Base-by-base conservation (phyloP, 2,888 invertebrate genomes). In the Rugalucina vietnamica region DNA sequence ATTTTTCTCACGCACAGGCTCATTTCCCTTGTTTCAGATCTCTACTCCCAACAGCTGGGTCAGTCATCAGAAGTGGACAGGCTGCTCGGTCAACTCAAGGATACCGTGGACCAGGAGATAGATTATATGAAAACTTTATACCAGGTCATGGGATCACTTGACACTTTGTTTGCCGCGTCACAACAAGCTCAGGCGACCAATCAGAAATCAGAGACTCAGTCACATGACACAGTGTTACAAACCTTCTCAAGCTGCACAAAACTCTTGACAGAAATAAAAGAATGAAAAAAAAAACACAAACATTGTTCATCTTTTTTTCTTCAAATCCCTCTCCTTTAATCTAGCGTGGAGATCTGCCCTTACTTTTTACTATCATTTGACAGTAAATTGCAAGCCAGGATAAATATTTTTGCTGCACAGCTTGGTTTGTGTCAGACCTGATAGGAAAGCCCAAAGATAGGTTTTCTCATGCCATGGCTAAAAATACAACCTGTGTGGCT, bases 51-150 rank as follows among this genome's bases (percentile, higher is more conserved):
- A 18, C 89, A 89, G 96, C 96, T 87, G 95, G 96, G 88, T 21
- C 89, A 91, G 90, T 96, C 96, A 34, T 96, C 96, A 27, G 95
- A 96, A 81, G 95, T 97, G 57, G 95, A 96, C 69, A 95, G 96
- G 85, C 95, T 96, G 83, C 96, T 98, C 89, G 95, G 96, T 76
- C 95, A 96, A 14, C 95, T 98, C 3, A 95, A 96, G 50, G 95
- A 96, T 72, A 95, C 96, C 84, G 95, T 98, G 32, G 95, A 96
- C 87, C 96, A 96, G 84, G 98, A 98, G 95, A 96, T 94, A 3
- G 76, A 85, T 2, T 94, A 93, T 82, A 93, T 95, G 93, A 94
- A 93, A 65, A 90, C 92, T 43, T 90, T 95, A 75, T 91, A 94
- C 88, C 93, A 94, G 88, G 88, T 95, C 18, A 93, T 95, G 89